Percentiles rank a stretch among this genome's conserved stretches.
Conservation (phyloP, 1,140 invertebrate genomes). For the Drosophila azteca region DNA sequence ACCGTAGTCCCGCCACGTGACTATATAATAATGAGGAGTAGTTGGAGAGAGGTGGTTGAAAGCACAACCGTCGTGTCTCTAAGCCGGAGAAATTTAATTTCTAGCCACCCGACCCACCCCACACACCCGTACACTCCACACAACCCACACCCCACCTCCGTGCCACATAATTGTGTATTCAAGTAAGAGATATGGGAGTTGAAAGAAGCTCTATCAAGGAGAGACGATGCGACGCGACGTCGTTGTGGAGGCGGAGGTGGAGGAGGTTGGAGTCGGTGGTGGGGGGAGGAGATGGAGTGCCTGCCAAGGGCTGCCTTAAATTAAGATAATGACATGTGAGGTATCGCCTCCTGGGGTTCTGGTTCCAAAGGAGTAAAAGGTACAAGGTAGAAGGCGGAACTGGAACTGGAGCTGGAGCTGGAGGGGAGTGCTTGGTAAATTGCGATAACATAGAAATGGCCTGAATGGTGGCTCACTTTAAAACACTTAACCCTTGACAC, state of each 20-base stretch:
- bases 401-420: not conserved
- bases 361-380: not conserved
- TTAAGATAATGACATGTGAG: slow-evolving; percentile 80
- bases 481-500: slow-evolving; percentile 75
- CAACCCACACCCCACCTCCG: slow-evolving; percentile 10
- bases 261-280: not conserved
- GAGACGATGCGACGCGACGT: not conserved
- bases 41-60: not conserved
- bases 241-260: not conserved
- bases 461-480: slow-evolving; percentile 59
- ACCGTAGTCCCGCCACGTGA: slow-evolving; percentile 20
- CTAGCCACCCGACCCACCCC: slow-evolving; percentile 47
- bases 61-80: slow-evolving; percentile 46
- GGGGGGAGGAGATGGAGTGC: not conserved
- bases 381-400: not conserved
- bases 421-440: slow-evolving; percentile 65
- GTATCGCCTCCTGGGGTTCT: slow-evolving; percentile 40
- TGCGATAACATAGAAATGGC: slow-evolving; percentile 73
- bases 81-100: slow-evolving; percentile 76
- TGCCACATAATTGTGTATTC: slow-evolving; percentile 77
- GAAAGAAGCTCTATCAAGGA: slow-evolving; percentile 66
- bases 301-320: slow-evolving; percentile 56
- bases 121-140: slow-evolving; percentile 16
- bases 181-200: slow-evolving; percentile 75
- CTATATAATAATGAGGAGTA: slow-evolving; percentile 71